These are phyloP conservation scores for Mallotus villosus DNA, from an alignment of 2,797 vertebrate genomes.

Conservation along the genomic window DNA sequence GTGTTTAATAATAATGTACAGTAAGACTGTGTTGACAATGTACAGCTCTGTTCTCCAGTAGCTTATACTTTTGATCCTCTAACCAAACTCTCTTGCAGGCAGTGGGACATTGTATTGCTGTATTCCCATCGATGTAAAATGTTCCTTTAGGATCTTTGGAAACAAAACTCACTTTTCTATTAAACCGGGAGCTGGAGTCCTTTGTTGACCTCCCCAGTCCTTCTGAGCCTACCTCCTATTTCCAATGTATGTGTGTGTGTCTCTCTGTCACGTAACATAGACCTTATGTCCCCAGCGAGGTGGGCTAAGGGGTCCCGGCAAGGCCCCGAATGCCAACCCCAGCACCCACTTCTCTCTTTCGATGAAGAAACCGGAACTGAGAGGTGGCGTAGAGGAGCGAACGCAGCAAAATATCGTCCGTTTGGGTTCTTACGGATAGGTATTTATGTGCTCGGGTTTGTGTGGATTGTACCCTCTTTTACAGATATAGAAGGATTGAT, in stretches of 20 bases:
- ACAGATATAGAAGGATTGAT: slow-evolving; percentile 76
- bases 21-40: background rate
- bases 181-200: slow-evolving; percentile 17
- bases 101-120: slow-evolving; percentile 8
- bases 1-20: background rate
- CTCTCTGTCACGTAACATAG: slow-evolving; percentile 99
- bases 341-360: slow-evolving; percentile 93
- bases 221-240: slow-evolving; percentile 86
- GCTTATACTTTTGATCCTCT: background rate
- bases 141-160: background rate
- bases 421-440: slow-evolving; percentile 99
- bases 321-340: slow-evolving; percentile 94
- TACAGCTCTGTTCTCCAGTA: background rate
- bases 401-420: slow-evolving; percentile 96
- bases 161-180: slow-evolving; percentile 14
- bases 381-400: slow-evolving; percentile 97
- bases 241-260: slow-evolving; percentile 93
- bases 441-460: slow-evolving; percentile 99
- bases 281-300: slow-evolving; percentile 96
- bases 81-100: slow-evolving; percentile 30
- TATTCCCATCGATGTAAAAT: background rate
- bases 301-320: slow-evolving; percentile 96
- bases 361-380: slow-evolving; percentile 94
- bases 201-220: slow-evolving; percentile 53
- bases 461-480: slow-evolving; percentile 94